phyloP scores from a whole-genome alignment of 2,888 invertebrate genomes.

The Rhaphigaster nebulosa region DNA sequence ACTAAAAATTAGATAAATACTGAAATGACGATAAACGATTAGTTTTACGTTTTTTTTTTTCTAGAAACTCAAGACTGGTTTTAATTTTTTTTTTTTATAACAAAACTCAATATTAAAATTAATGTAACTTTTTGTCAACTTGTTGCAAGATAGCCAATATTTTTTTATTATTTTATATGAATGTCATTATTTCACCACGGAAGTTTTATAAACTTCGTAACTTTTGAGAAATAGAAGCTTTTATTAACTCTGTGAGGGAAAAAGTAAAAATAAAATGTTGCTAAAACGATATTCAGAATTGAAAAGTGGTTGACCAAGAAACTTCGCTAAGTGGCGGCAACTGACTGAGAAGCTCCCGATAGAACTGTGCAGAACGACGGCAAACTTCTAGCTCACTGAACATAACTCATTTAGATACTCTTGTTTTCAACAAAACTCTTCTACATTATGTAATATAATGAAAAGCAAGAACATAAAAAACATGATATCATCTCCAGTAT shows the following conservation, averaged over 20 bases:
- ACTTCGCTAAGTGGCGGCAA: not conserved
- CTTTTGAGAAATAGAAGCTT: not conserved
- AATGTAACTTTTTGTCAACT: no score
- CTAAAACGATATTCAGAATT: slow-evolving; percentile 14
- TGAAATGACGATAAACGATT: no score
- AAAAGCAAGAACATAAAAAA: not conserved
- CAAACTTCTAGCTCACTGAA: slow-evolving; percentile 7
- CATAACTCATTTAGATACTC: slow-evolving; percentile 4
- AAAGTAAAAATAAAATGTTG: not conserved
- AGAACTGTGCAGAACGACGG: not conserved
- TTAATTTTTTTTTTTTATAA: no score
- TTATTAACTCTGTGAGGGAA: not conserved
- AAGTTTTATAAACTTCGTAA: not conserved
- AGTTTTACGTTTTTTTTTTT: no score
- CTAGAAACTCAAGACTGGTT: no score
- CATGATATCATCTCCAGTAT: not conserved
- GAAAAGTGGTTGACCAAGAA: slow-evolving; percentile 26
- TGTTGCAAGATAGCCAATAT: no score
- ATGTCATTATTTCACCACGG: not conserved
- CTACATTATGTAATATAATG: not conserved
- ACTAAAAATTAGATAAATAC: no score
- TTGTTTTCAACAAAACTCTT: not conserved
- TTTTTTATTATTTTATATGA: no score
- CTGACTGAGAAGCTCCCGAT: not conserved
- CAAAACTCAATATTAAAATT: no score